These are phyloP conservation scores for Stenchaetothrips biformis DNA, from an alignment of 2,888 invertebrate species.

Conservation along the genomic window DNA sequence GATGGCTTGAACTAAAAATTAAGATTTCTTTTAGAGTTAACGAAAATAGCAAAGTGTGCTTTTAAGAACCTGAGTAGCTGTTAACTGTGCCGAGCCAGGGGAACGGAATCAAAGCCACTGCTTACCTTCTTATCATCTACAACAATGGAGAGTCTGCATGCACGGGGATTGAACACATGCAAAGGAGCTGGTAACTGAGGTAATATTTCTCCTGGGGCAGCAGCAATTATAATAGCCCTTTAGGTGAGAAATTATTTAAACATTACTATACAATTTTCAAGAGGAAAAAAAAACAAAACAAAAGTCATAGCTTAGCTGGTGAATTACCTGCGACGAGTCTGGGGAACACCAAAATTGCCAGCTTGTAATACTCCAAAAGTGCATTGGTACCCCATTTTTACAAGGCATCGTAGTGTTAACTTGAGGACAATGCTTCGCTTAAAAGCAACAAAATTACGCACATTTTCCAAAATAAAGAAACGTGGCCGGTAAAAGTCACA, in stretches of 20 bases:
- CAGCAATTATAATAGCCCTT: conserved; percentile 70
- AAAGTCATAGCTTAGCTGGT: no score
- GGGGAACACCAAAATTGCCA: conserved; percentile 79
- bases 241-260: conserved; percentile 29
- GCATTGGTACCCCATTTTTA: conserved; percentile 83
- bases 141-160: conserved; percentile 58
- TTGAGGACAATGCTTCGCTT: conserved; percentile 77
- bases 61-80: no score
- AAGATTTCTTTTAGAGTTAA: no score
- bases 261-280: not conserved
- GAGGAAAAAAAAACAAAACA: no score
- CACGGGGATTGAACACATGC: conserved; percentile 68
- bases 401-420: conserved; percentile 65
- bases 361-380: conserved; percentile 82
- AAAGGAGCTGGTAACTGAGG: conserved; percentile 75
- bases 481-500: conserved; percentile 81
- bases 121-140: conserved; percentile 56
- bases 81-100: conserved; percentile 39
- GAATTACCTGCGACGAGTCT: conserved; percentile 62
- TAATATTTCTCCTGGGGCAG: conserved; percentile 69
- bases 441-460: conserved; percentile 78
- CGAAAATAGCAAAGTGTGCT: no score
- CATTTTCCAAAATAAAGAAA: conserved; percentile 80
- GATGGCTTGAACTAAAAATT: not conserved
- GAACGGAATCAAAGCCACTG: conserved; percentile 40